Percentiles rank a stretch among this genome's conserved stretches.
These are phyloP conservation scores for Onychostoma macrolepis DNA, from an alignment of 2,113 vertebrate genomes.

Conservation along the genomic window DNA sequence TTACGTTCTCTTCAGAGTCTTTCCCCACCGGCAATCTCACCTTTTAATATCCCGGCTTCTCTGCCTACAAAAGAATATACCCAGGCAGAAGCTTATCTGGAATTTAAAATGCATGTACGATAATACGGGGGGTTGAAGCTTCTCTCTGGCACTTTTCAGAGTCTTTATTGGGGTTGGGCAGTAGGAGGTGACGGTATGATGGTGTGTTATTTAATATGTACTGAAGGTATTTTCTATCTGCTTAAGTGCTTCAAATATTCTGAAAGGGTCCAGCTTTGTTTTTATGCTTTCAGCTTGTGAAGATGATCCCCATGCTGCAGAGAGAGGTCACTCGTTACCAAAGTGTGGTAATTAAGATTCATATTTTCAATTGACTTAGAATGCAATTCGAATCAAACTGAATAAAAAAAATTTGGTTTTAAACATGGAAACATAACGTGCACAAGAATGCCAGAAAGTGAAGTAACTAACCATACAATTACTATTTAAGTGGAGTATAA, in stretches of 20 bases:
- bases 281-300: not conserved
- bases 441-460: not conserved
- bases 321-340: not conserved
- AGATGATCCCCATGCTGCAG: not conserved
- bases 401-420: not conserved
- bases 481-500: not conserved
- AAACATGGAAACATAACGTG: not conserved
- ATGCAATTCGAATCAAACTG: not conserved
- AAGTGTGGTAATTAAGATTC: not conserved
- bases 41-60: slow-evolving; percentile 67
- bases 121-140: slow-evolving; percentile 11
- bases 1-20: slow-evolving; percentile 61
- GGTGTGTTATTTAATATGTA: not conserved
- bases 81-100: slow-evolving; percentile 34
- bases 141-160: not conserved
- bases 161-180: not conserved
- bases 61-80: slow-evolving; percentile 55
- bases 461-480: not conserved
- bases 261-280: not conserved
- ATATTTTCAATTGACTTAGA: not conserved
- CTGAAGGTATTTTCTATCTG: not conserved
- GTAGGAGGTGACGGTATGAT: not conserved
- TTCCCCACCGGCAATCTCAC: slow-evolving; percentile 62
- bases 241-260: slow-evolving; percentile 6
- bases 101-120: slow-evolving; percentile 44